These are phyloP conservation scores for Margaritifera margaritifera DNA, from an alignment of 2,888 invertebrate genomes.

Conservation along the genomic window DNA sequence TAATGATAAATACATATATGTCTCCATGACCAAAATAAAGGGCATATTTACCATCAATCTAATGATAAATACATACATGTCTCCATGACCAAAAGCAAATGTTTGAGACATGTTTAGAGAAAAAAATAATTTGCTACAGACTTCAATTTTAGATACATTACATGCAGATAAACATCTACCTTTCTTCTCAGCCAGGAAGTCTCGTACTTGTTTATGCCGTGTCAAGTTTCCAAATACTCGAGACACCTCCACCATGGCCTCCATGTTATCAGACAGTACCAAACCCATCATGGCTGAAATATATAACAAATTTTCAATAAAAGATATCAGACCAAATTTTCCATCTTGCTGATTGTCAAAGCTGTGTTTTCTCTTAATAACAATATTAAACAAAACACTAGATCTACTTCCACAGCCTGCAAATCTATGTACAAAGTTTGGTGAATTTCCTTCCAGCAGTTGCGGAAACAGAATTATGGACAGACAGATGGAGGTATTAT, in stretches of 20 bases:
- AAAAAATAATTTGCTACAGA: neutral
- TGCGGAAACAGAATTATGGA: too few species aligned
- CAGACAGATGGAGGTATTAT: too few species aligned
- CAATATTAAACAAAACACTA: neutral
- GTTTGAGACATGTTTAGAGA: neutral
- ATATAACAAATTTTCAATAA: constrained; percentile 3
- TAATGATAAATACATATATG: too few species aligned
- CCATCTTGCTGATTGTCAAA: neutral
- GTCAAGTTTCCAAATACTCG: constrained; percentile 89
- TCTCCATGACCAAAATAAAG: neutral
- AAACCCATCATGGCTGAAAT: constrained; percentile 62
- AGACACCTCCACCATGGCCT: constrained; percentile 81
- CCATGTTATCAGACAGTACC: constrained; percentile 72
- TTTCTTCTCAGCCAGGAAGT: constrained; percentile 81
- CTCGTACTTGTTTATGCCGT: constrained; percentile 80
- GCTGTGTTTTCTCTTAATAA: neutral
- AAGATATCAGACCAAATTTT: too few species aligned
- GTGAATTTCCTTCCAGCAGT: too few species aligned
- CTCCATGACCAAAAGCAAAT: neutral
- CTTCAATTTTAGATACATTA: neutral
- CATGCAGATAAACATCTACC: constrained; percentile 68
- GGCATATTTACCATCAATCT: too few species aligned
- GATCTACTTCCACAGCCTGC: neutral
- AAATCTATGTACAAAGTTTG: too few species aligned
- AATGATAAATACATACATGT: too few species aligned